phyloP scores from a whole-genome alignment of 2,113 vertebrate genomes.

The Pangasianodon hypophthalmus region DNA sequence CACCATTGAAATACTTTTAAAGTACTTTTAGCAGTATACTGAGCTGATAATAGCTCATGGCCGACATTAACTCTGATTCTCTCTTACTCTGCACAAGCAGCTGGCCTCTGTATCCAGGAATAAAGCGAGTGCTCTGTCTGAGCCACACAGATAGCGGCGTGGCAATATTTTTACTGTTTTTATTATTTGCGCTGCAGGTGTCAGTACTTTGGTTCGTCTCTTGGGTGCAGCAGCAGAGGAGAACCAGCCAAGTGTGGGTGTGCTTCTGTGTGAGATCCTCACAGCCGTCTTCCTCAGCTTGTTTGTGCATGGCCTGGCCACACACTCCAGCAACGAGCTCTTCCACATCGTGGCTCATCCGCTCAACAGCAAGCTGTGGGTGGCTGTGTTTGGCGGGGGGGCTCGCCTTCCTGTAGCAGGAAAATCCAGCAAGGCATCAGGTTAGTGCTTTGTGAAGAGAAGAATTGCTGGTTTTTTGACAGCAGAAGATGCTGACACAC shows the following conservation, averaged over 20 bases:
- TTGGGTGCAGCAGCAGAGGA: constrained; percentile 90
- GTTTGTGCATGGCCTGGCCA: constrained; percentile 94
- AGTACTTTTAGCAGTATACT: not conserved
- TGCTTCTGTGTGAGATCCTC: constrained; percentile 94
- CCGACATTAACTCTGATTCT: not conserved
- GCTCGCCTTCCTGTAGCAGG: constrained; percentile 71
- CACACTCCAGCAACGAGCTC: constrained; percentile 91
- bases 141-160: not conserved
- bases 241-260: constrained; percentile 84
- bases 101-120: not conserved
- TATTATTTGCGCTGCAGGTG: constrained; percentile 70
- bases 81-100: not conserved
- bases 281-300: constrained; percentile 93
- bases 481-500: not conserved
- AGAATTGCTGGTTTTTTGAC: not conserved
- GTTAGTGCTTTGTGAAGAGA: constrained; percentile 69
- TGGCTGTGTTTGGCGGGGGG: constrained; percentile 91
- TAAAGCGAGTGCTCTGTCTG: not conserved
- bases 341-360: constrained; percentile 91
- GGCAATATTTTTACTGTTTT: not conserved
- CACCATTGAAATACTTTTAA: not conserved
- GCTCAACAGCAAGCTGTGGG: constrained; percentile 93
- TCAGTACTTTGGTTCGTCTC: constrained; percentile 79
- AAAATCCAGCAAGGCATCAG: constrained; percentile 72
- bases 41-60: not conserved